Evolutionary conservation across 2,113 vertebrate species (phyloP).

Genomic region (Pardalotus punctatus): DNA sequence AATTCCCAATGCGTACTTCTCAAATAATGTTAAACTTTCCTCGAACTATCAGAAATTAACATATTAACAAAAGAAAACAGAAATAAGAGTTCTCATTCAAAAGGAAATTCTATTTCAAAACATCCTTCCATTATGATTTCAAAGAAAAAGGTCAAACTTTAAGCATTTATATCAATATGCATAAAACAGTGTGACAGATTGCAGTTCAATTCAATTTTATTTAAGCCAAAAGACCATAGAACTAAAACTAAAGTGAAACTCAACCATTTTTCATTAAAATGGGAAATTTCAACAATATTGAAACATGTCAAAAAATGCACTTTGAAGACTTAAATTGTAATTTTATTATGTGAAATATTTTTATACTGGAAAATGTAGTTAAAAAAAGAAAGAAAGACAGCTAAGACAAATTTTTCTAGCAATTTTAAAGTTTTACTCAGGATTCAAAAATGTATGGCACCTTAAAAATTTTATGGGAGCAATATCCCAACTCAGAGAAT

Average conservation of each 20-base stretch:
- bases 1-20: not conserved
- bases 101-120: not conserved
- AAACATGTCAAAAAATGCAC: not conserved
- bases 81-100: not conserved
- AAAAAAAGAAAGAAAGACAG: not conserved
- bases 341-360: not conserved
- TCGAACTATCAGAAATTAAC: not conserved
- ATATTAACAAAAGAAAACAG: not conserved
- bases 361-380: not conserved
- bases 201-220: not conserved
- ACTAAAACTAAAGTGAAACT: not conserved
- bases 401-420: rapidly evolving
- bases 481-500: not conserved
- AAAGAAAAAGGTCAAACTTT: not conserved
- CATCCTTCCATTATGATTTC: not conserved
- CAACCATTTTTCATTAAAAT: not conserved
- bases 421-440: not conserved
- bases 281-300: not conserved
- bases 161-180: not conserved
- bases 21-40: not conserved
- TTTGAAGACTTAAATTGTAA: not conserved
- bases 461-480: not conserved
- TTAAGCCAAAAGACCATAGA: not conserved
- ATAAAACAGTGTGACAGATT: not conserved
- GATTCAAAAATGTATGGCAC: not conserved